Evolutionary conservation across 2,888 invertebrate genomes (phyloP).

Genomic region (Adelognathus sp.): DNA sequence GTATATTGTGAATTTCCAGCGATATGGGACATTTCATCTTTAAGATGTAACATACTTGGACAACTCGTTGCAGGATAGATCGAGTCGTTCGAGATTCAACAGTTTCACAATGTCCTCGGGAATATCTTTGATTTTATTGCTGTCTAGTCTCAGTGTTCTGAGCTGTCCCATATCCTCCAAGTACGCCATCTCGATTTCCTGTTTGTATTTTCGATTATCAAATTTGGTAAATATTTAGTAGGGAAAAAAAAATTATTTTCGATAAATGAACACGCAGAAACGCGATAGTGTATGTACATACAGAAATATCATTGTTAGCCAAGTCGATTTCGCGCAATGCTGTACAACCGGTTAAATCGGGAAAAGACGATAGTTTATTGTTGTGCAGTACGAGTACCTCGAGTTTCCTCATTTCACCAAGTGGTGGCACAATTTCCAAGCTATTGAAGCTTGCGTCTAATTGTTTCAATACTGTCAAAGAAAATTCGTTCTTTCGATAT

Average conservation of each 20-base stretch:
- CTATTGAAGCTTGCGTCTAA: constrained; percentile 89
- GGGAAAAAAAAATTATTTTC: neutral
- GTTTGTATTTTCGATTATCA: constrained; percentile 64
- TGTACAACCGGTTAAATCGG: constrained; percentile 89
- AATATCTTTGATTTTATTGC: constrained; percentile 89
- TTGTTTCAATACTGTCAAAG: constrained; percentile 85
- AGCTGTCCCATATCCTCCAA: constrained; percentile 89
- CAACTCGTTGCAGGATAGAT: constrained; percentile 91
- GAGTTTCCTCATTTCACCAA: constrained; percentile 89
- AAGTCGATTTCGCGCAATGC: constrained; percentile 91
- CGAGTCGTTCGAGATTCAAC: constrained; percentile 90
- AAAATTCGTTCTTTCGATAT: constrained; percentile 30
- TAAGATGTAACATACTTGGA: constrained; percentile 82
- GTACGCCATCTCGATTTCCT: constrained; percentile 88
- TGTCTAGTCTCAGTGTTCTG: constrained; percentile 89
- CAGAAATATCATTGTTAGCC: constrained; percentile 91
- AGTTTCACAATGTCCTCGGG: constrained; percentile 91
- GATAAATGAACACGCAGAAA: constrained; percentile 1
- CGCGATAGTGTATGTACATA: constrained; percentile 75
- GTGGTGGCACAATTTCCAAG: constrained; percentile 85
- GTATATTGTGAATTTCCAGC: too few species aligned
- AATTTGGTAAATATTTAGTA: neutral
- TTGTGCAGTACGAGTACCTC: constrained; percentile 90
- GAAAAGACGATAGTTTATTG: constrained; percentile 90
- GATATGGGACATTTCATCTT: too few species aligned